Evolutionary conservation across 2,797 vertebrate species (phyloP), one percentile per base, ranked within the genome.

Genomic region (Taenioides sp.): DNA sequence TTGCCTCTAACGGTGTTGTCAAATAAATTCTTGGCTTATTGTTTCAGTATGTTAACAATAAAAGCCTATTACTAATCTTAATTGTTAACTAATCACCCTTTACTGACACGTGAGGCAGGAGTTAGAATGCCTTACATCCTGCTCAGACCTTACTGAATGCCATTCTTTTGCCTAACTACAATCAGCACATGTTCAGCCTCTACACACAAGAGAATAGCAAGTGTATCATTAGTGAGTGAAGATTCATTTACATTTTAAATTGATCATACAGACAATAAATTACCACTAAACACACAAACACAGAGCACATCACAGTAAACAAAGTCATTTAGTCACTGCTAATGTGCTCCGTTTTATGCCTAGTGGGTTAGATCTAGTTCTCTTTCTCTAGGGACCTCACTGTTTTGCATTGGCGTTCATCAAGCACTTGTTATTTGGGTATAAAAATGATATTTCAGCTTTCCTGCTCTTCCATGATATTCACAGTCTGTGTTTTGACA

Each of bases 381-480:
- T 9, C 12, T 1, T 50, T 65, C 40, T 74, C 69, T 23, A 22
- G 62, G 40, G 73, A 67, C 40, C 52, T 25, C 18, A 20, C n/a
- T 72, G 57, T 58, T 58, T 65, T 49, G 14, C 64, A 73, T 64
- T 80, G 67, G 74, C 49, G 65, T 67, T 71, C 69, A 80, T 80
- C 70, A 67, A 54, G 72, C 67, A 64, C 60, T 73, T 77, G 69
- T 77, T 80, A 69, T 79, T 77, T 76, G 59, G 62, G 74, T 73
- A 73, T 83, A 27, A 49, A 49, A 65, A 5, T 16, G 12, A 27
- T 27, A 65, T 65, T 65, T 49, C 63, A 65, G 25, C 23, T 27
- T 55, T 27, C 57, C 18, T 28, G 10, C 31, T n/a, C 34, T 62
- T n/a, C 34, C n/a, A 62, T n/a, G 11, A 28, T 65, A 27, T 65